phyloP scores from a whole-genome alignment of 2,113 vertebrate species.

The Hydrolagus affinis region DNA sequence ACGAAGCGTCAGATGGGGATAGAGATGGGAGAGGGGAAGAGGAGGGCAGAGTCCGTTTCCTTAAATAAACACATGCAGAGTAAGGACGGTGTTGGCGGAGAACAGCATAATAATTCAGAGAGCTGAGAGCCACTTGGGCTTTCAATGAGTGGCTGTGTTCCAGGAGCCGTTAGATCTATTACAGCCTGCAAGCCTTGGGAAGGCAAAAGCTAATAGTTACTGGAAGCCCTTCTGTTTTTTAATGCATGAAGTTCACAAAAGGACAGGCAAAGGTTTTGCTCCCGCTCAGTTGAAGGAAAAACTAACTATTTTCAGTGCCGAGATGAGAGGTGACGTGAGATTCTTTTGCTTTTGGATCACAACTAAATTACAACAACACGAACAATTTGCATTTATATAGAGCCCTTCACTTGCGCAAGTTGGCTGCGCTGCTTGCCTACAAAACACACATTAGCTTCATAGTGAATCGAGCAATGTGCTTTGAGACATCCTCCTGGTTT shows the following conservation, averaged over 20 bases:
- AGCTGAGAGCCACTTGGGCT: constrained; percentile 22
- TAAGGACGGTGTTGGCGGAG: not conserved
- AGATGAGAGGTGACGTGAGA: too few relatives aligned
- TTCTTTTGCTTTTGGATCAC: too few relatives aligned
- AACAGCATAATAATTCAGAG: not conserved
- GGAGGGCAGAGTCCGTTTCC: constrained; percentile 33
- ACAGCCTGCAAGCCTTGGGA: not conserved
- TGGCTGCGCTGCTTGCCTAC: too few relatives aligned
- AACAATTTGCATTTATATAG: too few relatives aligned
- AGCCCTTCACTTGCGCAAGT: too few relatives aligned
- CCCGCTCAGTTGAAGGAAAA: not conserved
- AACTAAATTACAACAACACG: too few relatives aligned
- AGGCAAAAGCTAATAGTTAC: constrained; percentile 5
- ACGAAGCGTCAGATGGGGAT: too few relatives aligned
- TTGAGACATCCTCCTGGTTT: too few relatives aligned
- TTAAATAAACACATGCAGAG: constrained; percentile 37
- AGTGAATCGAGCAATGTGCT: too few relatives aligned
- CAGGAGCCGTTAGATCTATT: constrained; percentile 14
- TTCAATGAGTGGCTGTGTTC: constrained; percentile 12
- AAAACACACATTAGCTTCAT: too few relatives aligned
- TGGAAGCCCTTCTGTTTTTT: constrained; percentile 3
- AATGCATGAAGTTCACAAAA: not conserved
- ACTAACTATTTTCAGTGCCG: too few relatives aligned
- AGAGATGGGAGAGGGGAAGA: not conserved
- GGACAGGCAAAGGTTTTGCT: not conserved